Evolutionary conservation across 2,113 vertebrate species (phyloP).

Genomic region (Fregata magnificens): DNA sequence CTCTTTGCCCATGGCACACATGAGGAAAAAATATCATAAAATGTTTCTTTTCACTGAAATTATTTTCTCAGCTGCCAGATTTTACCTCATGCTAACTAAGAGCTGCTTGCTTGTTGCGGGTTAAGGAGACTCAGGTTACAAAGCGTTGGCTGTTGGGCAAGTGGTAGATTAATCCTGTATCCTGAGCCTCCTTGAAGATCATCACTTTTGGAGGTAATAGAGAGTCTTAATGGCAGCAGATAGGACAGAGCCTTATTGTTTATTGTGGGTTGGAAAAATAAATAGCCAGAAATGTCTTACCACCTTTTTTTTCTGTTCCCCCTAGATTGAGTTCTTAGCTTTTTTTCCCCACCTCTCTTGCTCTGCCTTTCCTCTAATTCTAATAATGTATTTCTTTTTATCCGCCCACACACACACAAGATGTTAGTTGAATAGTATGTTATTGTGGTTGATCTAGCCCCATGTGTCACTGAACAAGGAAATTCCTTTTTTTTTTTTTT

Average conservation of each 20-base stretch:
- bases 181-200: neutral
- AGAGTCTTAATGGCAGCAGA: neutral
- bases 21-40: neutral
- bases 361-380: neutral
- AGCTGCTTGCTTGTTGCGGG: neutral
- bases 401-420: neutral
- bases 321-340: neutral
- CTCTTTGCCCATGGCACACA: neutral
- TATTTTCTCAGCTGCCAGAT: neutral
- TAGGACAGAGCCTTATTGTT: neutral
- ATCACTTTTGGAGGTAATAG: neutral
- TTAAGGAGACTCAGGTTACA: neutral
- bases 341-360: rapidly evolving
- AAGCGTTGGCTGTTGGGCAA: neutral
- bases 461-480: neutral
- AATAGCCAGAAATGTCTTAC: neutral
- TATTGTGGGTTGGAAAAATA: neutral
- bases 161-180: neutral
- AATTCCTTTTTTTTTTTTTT: neutral
- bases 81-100: neutral
- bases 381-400: neutral
- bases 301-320: neutral
- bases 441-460: neutral
- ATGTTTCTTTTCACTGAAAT: neutral
- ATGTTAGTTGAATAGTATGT: neutral